Conservation (phyloP, 2,888 invertebrate genomes). For the Smittia sp. region DNA sequence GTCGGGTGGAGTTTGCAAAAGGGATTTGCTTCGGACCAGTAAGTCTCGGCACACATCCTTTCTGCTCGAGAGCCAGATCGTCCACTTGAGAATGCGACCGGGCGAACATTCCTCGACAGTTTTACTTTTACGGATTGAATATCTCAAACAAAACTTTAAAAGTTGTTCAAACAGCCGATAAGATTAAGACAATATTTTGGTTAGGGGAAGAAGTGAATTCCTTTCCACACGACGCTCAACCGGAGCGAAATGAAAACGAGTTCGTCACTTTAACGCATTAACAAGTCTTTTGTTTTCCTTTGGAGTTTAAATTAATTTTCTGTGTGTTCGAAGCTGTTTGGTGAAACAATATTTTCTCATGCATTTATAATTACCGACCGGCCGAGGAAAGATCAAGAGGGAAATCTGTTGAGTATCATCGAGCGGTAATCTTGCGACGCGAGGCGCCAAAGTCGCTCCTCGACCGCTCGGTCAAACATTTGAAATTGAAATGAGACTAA, state of each 20-base stretch:
- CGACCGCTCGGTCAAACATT: neutral
- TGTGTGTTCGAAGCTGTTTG: constrained; percentile 8
- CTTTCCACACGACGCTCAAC: neutral
- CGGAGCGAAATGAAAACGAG: constrained; percentile 9
- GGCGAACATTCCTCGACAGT: neutral
- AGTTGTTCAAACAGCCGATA: constrained; percentile 4
- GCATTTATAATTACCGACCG: neutral
- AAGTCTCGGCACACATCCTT: neutral
- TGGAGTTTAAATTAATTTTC: constrained; percentile 10
- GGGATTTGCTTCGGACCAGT: constrained; percentile 24
- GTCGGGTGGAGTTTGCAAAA: neutral
- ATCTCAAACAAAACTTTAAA: constrained; percentile 19
- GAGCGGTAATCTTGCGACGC: neutral
- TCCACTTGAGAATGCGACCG: neutral
- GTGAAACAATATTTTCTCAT: constrained; percentile 3
- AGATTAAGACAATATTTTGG: constrained; percentile 17
- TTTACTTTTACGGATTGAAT: constrained; percentile 19
- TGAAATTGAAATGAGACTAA: constrained; percentile 4
- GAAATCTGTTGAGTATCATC: neutral
- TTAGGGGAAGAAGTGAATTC: neutral
- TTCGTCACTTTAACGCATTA: constrained; percentile 42
- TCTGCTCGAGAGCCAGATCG: neutral
- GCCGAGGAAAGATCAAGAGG: neutral
- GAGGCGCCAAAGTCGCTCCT: neutral
- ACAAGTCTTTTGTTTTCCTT: constrained; percentile 41